Conservation (phyloP, 2,888 invertebrate species). For the Lochmaea crataegi region DNA sequence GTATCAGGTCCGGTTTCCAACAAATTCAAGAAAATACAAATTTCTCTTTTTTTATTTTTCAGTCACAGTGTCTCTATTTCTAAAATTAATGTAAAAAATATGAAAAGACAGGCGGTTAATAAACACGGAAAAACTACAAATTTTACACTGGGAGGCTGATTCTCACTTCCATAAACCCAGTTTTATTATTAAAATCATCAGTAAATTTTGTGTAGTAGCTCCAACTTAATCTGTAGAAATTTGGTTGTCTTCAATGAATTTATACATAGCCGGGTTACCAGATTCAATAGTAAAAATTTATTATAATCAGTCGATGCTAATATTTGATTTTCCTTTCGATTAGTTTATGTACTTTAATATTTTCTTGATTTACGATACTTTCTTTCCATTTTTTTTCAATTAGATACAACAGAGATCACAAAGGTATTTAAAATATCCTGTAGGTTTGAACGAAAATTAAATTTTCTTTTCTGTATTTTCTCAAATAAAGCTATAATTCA, state of each 20-base stretch:
- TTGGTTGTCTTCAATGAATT: slow-evolving; percentile 25
- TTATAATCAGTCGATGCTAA: not conserved
- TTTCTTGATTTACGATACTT: no score
- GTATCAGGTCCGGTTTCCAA: no score
- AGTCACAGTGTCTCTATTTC: no score
- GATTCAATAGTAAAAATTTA: slow-evolving; percentile 23
- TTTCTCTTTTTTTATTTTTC: no score
- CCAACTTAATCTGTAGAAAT: slow-evolving; percentile 29
- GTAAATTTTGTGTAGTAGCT: slow-evolving; percentile 40
- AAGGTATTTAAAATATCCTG: no score
- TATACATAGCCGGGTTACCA: slow-evolving; percentile 20
- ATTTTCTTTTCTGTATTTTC: no score
- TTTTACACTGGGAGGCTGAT: slow-evolving; percentile 39
- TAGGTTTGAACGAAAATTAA: no score
- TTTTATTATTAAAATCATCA: slow-evolving; percentile 43
- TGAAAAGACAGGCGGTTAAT: slow-evolving; percentile 23
- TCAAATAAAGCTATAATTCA: no score
- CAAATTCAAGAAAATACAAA: no score
- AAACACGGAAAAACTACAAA: slow-evolving; percentile 37
- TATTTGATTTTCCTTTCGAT: slow-evolving; percentile 3
- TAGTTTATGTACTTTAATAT: not conserved
- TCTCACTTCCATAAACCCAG: slow-evolving; percentile 41
- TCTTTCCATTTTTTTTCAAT: no score
- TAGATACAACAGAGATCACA: no score
- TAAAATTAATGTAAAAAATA: no score